Percentiles rank a stretch among this genome's conserved stretches.
These are phyloP conservation scores for Noturus placidus DNA, from an alignment of 2,113 vertebrate species.

Conservation along the genomic window DNA sequence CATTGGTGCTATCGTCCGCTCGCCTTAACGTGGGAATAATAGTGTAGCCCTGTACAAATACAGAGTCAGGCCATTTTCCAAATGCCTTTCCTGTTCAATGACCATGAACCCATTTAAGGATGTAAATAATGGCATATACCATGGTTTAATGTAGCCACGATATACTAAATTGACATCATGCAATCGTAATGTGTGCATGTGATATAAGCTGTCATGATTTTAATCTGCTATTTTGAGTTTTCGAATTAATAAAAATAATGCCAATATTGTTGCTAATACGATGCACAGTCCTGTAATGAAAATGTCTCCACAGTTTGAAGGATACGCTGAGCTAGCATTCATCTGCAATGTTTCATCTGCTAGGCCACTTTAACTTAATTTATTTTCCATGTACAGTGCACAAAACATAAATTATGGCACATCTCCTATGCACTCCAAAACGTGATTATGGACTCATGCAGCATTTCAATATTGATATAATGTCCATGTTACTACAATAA, in stretches of 20 bases:
- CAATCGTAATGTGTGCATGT: not conserved
- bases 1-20: no score
- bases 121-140: no score
- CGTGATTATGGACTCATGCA: not conserved
- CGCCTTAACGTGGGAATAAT: no score
- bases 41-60: no score
- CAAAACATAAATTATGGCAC: not conserved
- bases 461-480: not conserved
- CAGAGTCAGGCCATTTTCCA: no score
- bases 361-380: not conserved
- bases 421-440: not conserved
- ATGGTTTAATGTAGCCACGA: not conserved
- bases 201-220: not conserved
- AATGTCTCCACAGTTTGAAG: not conserved
- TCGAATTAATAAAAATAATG: not conserved
- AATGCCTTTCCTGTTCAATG: no score
- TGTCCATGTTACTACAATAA: not conserved
- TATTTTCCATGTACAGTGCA: not conserved
- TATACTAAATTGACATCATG: not conserved
- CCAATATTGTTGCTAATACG: not conserved
- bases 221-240: not conserved
- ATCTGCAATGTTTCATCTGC: not conserved
- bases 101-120: no score
- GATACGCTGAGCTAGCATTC: not conserved
- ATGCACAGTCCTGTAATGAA: not conserved